Percentiles rank a stretch among this genome's conserved stretches.
Conservation (phyloP, 2,888 invertebrate species). For the Lingula anatina region DNA sequence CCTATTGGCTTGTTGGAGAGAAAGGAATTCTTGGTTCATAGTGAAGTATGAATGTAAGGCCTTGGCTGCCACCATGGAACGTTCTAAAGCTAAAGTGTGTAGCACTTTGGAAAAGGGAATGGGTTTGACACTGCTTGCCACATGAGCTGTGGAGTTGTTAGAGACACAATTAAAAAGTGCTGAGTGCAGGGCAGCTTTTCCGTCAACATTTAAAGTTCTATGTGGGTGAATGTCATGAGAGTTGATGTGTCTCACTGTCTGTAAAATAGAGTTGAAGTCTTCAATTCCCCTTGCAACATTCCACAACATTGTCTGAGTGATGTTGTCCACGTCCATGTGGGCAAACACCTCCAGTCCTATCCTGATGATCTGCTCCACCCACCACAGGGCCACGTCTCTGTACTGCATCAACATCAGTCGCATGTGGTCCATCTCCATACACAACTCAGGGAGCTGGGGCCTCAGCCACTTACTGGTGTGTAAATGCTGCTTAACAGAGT, state of each 20-base stretch:
- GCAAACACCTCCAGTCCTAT: slow-evolving; percentile 48
- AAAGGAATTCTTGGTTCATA: slow-evolving; percentile 34
- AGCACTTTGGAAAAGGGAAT: slow-evolving; percentile 40
- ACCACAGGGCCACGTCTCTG: slow-evolving; percentile 36
- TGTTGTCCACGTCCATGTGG: slow-evolving; percentile 38
- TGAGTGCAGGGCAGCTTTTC: neutral
- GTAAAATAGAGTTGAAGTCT: slow-evolving; percentile 46
- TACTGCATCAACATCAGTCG: slow-evolving; percentile 25
- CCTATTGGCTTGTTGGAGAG: slow-evolving; percentile 22
- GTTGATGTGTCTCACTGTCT: slow-evolving; percentile 9
- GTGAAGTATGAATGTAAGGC: slow-evolving; percentile 45
- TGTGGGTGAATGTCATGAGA: slow-evolving; percentile 2
- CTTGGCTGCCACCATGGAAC: slow-evolving; percentile 42
- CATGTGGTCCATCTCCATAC: slow-evolving; percentile 32
- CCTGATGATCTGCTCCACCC: slow-evolving; percentile 40
- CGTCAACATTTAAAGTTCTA: slow-evolving; percentile 5
- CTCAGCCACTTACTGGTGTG: slow-evolving; percentile 40
- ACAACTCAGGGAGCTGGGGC: slow-evolving; percentile 30
- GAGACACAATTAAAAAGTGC: slow-evolving; percentile 2
- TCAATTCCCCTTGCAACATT: slow-evolving; percentile 47
- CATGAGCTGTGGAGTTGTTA: slow-evolving; percentile 16
- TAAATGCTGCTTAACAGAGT: slow-evolving; percentile 41
- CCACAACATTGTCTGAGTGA: slow-evolving; percentile 46
- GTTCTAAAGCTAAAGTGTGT: slow-evolving; percentile 39
- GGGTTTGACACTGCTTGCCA: slow-evolving; percentile 26